Evolutionary conservation across 1,140 invertebrate genomes (phyloP).

Genomic region (Belonocnema kinseyi): DNA sequence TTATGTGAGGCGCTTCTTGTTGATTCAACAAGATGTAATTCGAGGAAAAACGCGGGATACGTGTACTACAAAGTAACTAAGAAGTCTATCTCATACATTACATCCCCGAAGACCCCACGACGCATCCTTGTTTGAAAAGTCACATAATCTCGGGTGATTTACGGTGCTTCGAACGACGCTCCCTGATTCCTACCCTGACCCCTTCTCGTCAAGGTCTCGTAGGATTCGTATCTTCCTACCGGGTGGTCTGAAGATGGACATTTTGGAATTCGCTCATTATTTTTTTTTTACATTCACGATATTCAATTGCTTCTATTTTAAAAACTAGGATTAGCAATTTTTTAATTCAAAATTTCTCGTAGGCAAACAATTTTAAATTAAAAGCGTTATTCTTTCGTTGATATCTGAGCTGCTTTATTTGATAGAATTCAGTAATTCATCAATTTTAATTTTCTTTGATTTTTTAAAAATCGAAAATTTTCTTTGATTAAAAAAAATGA

Average conservation of each 20-base stretch:
- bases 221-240: conserved; percentile 62
- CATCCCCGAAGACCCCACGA: conserved; percentile 53
- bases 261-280: not conserved
- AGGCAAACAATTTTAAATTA: too few species aligned
- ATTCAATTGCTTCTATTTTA: not conserved
- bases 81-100: conserved; percentile 59
- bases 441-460: too few species aligned
- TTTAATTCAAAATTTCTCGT: too few species aligned
- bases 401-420: too few species aligned
- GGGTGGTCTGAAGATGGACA: conserved; percentile 61
- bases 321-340: too few species aligned
- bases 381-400: too few species aligned
- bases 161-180: conserved; percentile 56
- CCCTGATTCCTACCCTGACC: conserved; percentile 59
- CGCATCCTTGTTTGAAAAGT: conserved; percentile 68
- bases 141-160: conserved; percentile 70
- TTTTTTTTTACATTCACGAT: not conserved
- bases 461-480: too few species aligned
- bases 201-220: conserved; percentile 60
- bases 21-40: conserved; percentile 35
- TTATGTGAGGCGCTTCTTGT: not conserved
- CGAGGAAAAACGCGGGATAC: conserved; percentile 45
- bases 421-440: too few species aligned
- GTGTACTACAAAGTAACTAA: conserved; percentile 46
- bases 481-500: too few species aligned